Evolutionary conservation across 2,113 vertebrate species (phyloP).

Genomic region (Clarias gariepinus): DNA sequence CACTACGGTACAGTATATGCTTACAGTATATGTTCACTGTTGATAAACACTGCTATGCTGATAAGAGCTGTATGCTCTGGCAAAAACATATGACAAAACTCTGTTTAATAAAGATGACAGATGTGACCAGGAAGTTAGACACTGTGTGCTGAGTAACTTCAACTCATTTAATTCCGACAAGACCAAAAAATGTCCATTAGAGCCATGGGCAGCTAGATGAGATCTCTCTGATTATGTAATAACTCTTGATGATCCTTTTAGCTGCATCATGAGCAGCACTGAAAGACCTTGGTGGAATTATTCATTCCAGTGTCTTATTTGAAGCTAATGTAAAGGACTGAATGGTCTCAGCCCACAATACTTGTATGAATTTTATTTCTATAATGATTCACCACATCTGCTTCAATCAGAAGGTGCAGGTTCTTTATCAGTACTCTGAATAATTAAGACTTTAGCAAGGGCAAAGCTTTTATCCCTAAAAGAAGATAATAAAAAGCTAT

Average conservation of each 20-base stretch:
- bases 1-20: background rate
- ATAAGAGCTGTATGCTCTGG: background rate
- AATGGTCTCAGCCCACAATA: background rate
- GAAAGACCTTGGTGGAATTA: slow-evolving; percentile 1
- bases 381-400: background rate
- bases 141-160: background rate
- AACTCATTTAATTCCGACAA: background rate
- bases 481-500: background rate
- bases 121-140: background rate
- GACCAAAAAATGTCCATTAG: background rate
- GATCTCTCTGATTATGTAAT: background rate
- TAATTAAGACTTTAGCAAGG: background rate
- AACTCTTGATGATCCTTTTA: background rate
- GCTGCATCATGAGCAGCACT: background rate
- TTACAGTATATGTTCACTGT: background rate
- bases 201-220: background rate
- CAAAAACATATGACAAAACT: background rate
- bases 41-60: background rate
- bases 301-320: background rate
- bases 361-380: background rate
- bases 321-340: background rate
- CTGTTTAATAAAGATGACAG: background rate
- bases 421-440: background rate
- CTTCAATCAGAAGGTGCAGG: background rate
- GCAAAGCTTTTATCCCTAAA: background rate